Conservation (phyloP, 2,113 vertebrate species). For the Lichenostomus cassidix region DNA sequence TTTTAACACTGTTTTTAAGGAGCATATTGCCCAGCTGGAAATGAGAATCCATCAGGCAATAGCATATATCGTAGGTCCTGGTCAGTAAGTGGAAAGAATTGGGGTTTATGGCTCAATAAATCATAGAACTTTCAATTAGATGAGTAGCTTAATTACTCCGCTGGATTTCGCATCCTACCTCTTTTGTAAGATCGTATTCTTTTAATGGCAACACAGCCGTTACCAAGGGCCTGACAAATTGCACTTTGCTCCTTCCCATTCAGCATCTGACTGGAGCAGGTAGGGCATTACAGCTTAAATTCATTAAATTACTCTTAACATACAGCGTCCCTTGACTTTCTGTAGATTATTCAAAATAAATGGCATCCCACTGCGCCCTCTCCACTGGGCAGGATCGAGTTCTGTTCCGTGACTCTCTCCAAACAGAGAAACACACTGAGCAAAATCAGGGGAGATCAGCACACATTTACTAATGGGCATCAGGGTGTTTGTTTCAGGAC, state of each 20-base stretch:
- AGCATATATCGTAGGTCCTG: constrained; percentile 58
- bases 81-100: constrained; percentile 70
- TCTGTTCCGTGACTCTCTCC: not conserved
- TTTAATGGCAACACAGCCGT: constrained; percentile 51
- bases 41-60: constrained; percentile 63
- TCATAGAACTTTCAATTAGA: constrained; percentile 64
- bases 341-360: constrained; percentile 10
- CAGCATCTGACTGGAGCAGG: constrained; percentile 28
- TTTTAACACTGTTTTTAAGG: constrained; percentile 59
- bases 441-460: not conserved
- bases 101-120: constrained; percentile 68
- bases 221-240: constrained; percentile 42
- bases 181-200: constrained; percentile 47
- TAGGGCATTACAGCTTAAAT: constrained; percentile 9
- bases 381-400: not conserved
- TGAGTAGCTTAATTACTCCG: constrained; percentile 63
- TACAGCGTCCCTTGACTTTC: constrained; percentile 15
- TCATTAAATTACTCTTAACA: not conserved
- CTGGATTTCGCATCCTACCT: constrained; percentile 65
- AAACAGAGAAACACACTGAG: not conserved
- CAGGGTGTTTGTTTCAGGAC: fast-evolving
- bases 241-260: not conserved
- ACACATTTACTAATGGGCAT: fast-evolving
- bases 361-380: not conserved
- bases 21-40: constrained; percentile 65